Evolutionary conservation across 2,797 vertebrate species (phyloP), one percentile per base, ranked within the genome.

Genomic region (Hybognathus amarus): DNA sequence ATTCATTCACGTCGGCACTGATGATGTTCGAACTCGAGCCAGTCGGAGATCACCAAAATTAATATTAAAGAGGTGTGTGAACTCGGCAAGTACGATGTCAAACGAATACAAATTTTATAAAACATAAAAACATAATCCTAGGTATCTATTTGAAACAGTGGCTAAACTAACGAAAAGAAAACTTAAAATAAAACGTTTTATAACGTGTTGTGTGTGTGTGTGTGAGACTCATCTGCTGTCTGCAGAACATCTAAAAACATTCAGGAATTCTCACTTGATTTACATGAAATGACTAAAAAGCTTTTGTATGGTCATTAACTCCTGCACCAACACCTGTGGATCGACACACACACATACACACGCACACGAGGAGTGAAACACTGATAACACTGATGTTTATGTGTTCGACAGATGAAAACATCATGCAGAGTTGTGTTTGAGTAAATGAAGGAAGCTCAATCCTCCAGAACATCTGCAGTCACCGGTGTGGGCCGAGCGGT

Each of bases 301-400:
- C 67, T 69, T 69, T 69, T 69, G 22, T 40, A 45, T 3, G 24
- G 69, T 18, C 69, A 71, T 71, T 47, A 70, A 30, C 47, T 27
- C 69, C 69, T 70, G 68, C n/a, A 70, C 40, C n/a, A 70, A 17
- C 68, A 30, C 42, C 69, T 71, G 42, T 5, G n/a, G 36, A 42
- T 3, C 11, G 5, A 68, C 1, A 45, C 42, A 45, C 42, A 45
- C 40, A 42, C 40, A 42, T 11, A 42, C 40, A 11, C 40, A 40
- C 40, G 11, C 38, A 40, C 40, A 40, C 40, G 3, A 38, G 36
- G 6, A 66, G 63, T 1, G 63, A 36, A 66, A 33, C 30, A 10
- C 42, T 36, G 33, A 36, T 36, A 42, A 70, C 27, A 18, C 6
- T 24, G 45, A 30, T 11, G 12, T 42, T 27, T 17, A 0, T 45